Percentiles rank a stretch among this genome's conserved stretches.
These are phyloP conservation scores for Autographa gamma DNA, from an alignment of 2,888 invertebrate species.

Conservation along the genomic window DNA sequence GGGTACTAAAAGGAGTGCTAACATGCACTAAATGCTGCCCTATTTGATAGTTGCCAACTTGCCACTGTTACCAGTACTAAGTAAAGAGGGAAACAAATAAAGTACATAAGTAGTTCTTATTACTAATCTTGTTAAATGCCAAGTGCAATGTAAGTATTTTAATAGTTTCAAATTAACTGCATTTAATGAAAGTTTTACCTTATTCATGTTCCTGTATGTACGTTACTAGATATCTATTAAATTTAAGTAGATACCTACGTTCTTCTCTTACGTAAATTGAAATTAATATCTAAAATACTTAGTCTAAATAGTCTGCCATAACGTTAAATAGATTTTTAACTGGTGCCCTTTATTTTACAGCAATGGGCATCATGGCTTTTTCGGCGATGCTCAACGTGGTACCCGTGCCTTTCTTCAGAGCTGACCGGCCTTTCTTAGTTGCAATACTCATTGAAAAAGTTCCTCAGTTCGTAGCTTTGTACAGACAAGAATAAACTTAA, in stretches of 20 bases:
- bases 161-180: neutral
- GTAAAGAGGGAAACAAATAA: too few species aligned
- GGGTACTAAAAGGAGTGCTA: too few species aligned
- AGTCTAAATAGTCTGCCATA: too few species aligned
- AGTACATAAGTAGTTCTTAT: neutral
- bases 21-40: too few species aligned
- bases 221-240: too few species aligned
- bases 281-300: too few species aligned
- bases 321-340: neutral
- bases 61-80: too few species aligned
- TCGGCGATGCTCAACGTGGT: conserved; percentile 64
- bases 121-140: neutral
- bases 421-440: conserved; percentile 75
- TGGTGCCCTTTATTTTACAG: conserved; percentile 64
- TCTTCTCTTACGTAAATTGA: too few species aligned
- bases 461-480: conserved; percentile 70
- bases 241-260: too few species aligned
- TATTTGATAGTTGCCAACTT: too few species aligned
- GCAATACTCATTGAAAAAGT: conserved; percentile 63
- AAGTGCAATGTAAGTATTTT: neutral
- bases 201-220: neutral
- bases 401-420: conserved; percentile 68
- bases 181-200: neutral
- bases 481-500: conserved; percentile 37
- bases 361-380: conserved; percentile 66